These are phyloP conservation scores for Sorex araneus DNA, from an alignment of 2,113 vertebrate genomes.

Conservation along the genomic window DNA sequence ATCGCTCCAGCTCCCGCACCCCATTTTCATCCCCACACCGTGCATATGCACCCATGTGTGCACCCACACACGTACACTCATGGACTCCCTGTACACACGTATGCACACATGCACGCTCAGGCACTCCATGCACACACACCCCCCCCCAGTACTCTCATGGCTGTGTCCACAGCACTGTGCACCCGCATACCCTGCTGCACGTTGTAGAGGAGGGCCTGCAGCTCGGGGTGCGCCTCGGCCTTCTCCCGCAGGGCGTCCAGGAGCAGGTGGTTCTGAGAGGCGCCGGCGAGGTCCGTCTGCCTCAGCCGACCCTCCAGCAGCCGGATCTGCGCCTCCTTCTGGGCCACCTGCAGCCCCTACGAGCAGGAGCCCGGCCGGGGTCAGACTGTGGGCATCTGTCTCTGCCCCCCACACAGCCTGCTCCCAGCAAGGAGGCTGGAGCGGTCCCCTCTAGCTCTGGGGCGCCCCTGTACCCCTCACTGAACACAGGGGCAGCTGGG, in stretches of 20 bases:
- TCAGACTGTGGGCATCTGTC: background rate
- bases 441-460: background rate
- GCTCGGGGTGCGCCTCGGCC: slow-evolving; percentile 94
- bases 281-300: slow-evolving; percentile 93
- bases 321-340: slow-evolving; percentile 97
- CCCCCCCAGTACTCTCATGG: no score
- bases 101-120: no score
- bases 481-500: rapidly evolving
- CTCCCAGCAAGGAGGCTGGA: background rate
- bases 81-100: no score
- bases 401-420: background rate
- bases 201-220: slow-evolving; percentile 96
- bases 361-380: rapidly evolving
- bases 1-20: no score
- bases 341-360: slow-evolving; percentile 96
- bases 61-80: no score
- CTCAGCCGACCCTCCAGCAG: slow-evolving; percentile 96
- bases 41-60: no score
- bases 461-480: background rate
- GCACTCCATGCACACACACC: no score
- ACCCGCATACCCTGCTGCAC: slow-evolving; percentile 93
- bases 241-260: slow-evolving; percentile 96
- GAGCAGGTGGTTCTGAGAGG: slow-evolving; percentile 95
- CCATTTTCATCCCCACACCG: no score
- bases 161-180: no score